Evolutionary conservation across 2,888 invertebrate genomes (phyloP).

Genomic region (Tridacna crocea): DNA sequence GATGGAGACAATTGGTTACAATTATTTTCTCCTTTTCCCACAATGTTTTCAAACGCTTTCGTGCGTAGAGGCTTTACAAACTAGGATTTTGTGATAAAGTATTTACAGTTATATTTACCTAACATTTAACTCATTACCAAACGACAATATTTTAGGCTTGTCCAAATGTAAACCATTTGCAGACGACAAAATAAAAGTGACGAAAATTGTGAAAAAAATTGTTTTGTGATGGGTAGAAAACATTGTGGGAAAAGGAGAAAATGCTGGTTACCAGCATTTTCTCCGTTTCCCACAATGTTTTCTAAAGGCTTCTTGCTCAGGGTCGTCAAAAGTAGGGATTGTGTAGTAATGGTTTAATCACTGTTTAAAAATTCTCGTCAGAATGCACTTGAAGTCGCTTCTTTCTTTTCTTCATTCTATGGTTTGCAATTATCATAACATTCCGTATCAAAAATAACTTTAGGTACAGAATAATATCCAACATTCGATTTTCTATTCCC

Average conservation of each 20-base stretch:
- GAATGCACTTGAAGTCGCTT: no score
- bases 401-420: no score
- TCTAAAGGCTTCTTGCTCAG: not conserved
- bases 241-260: constrained; percentile 1
- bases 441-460: no score
- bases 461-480: no score
- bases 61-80: not conserved
- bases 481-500: no score
- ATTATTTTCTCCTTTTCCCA: constrained; percentile 3
- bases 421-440: no score
- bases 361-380: no score
- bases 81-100: not conserved
- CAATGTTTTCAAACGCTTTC: constrained; percentile 2
- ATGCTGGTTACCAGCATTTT: constrained; percentile 6
- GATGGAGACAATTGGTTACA: no score
- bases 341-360: no score
- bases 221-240: not conserved
- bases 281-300: not conserved
- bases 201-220: no score
- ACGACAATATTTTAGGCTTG: not conserved
- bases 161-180: not conserved
- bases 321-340: not conserved
- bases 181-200: not conserved
- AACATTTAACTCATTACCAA: not conserved
- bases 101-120: not conserved